Evolutionary conservation across 1,140 invertebrate species (phyloP).

Genomic region (Neomicropteryx cornuta): DNA sequence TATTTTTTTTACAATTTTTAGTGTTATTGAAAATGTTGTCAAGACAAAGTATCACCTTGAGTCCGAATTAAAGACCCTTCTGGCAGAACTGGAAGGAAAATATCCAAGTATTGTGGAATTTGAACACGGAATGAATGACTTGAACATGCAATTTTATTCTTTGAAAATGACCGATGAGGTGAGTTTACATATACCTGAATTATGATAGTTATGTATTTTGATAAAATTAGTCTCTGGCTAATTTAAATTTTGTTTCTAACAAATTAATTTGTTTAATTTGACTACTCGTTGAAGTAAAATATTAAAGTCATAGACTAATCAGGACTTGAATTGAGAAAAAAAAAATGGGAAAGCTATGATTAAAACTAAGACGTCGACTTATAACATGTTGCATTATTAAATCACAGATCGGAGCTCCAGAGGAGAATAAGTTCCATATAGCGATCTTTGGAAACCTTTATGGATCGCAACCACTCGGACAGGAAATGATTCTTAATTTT

Average conservation of each 20-base stretch:
- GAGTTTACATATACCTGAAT: conserved; percentile 13
- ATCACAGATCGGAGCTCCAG: conserved; percentile 54
- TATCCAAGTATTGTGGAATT: conserved; percentile 52
- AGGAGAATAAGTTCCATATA: conserved; percentile 72
- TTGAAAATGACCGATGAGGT: conserved; percentile 54
- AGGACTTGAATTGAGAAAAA: no score
- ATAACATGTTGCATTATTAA: no score
- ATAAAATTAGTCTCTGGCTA: not conserved
- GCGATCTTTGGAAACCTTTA: conserved; percentile 74
- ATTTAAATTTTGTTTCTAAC: no score
- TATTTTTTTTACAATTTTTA: conserved; percentile 13
- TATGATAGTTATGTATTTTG: no score
- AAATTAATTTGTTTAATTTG: no score
- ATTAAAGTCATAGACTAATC: no score
- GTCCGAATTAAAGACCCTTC: conserved; percentile 45
- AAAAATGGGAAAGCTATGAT: no score
- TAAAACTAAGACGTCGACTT: no score
- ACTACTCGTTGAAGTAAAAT: no score
- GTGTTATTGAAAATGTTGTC: conserved; percentile 44
- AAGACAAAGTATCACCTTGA: conserved; percentile 51
- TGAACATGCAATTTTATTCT: conserved; percentile 47
- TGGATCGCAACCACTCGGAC: conserved; percentile 69
- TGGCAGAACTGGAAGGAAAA: conserved; percentile 54
- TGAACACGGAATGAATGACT: conserved; percentile 44
- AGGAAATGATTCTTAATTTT: conserved; percentile 74